These are phyloP conservation scores for Stratiomys singularior DNA, from an alignment of 2,888 invertebrate species.

Conservation along the genomic window DNA sequence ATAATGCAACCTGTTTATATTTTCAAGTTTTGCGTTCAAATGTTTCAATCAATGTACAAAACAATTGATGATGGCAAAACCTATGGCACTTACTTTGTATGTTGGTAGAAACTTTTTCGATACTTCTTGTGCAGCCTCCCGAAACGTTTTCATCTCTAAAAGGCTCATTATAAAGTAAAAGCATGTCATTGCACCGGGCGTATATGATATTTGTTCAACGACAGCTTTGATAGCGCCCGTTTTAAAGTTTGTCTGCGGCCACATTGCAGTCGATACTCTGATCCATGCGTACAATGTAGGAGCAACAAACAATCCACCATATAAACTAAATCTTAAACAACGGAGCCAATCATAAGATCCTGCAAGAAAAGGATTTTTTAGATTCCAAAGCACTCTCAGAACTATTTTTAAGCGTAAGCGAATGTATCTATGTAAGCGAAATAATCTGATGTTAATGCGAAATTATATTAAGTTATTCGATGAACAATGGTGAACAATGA, in stretches of 20 bases:
- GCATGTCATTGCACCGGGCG: constrained; percentile 79
- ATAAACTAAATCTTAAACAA: constrained; percentile 78
- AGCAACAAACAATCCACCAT: constrained; percentile 84
- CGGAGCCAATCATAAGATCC: constrained; percentile 75
- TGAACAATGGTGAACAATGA: too few species aligned
- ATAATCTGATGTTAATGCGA: too few species aligned
- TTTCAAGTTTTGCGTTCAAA: too few species aligned
- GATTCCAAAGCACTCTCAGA: too few species aligned
- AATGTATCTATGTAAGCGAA: too few species aligned
- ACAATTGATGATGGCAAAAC: neutral
- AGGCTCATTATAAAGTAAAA: constrained; percentile 83
- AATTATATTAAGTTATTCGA: too few species aligned
- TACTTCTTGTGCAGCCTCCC: constrained; percentile 75
- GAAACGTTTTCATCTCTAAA: constrained; percentile 74
- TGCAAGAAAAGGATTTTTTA: constrained; percentile 52
- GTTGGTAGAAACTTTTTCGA: constrained; percentile 79
- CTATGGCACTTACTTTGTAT: constrained; percentile 64
- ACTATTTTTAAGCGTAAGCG: too few species aligned
- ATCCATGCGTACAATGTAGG: constrained; percentile 85
- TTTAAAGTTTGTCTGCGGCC: constrained; percentile 77
- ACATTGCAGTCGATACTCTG: constrained; percentile 77
- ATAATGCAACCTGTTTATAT: constrained; percentile 70
- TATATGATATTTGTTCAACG: constrained; percentile 79
- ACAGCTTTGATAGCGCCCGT: constrained; percentile 80
- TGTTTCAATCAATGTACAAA: too few species aligned